Base-by-base conservation (phyloP, 2,113 vertebrate species). In the Haliaeetus leucogaster region DNA sequence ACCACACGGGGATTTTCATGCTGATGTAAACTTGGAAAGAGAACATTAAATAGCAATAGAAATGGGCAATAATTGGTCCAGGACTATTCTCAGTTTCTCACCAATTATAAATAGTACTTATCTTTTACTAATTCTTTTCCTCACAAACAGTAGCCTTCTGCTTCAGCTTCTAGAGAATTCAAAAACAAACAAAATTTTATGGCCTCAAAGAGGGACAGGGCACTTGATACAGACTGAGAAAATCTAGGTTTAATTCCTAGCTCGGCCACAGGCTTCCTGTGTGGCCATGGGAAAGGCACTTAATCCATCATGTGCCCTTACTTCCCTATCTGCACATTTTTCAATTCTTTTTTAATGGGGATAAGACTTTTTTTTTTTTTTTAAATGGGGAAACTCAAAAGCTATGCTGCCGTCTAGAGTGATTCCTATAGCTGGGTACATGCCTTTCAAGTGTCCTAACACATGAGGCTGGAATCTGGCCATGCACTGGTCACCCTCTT, bases 241-340 rank as follows among this genome's bases (percentile, higher is more conserved):
- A 93, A 97, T 88, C 82, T 96, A 93, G 78, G 78, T 83, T 95
- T 61, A 94, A 94, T 95, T 95, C 95, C 94, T 90, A 88, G 82
- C 55, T 91, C 1, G 8, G 94, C 76, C 79, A 96, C 94, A 91
- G 67, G 87, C 89, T 97, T 97, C 94, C 95, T 97, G 94, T 96
- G 93, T 91, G 82, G 90, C 95, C 82, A 85, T 86, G 87, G 95
- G 96, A 96, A 97, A 96, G 82, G 43, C 62, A 16, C 66, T 94
- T 81, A 91, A 96, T 90, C 84, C 89, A 95, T 97, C 95, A 96
- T 97, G 91, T 96, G 97, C 84, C 87, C 25, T 90, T 82, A 97
- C 94, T 97, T 97, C 96, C 95, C 87, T 87, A 89, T 96, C 84
- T 94, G 50, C 43, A 55, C 26, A 93, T 56, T 96, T 95, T 96